Base-by-base conservation (phyloP, 2,888 invertebrate species). In the Phalera bucephala region DNA sequence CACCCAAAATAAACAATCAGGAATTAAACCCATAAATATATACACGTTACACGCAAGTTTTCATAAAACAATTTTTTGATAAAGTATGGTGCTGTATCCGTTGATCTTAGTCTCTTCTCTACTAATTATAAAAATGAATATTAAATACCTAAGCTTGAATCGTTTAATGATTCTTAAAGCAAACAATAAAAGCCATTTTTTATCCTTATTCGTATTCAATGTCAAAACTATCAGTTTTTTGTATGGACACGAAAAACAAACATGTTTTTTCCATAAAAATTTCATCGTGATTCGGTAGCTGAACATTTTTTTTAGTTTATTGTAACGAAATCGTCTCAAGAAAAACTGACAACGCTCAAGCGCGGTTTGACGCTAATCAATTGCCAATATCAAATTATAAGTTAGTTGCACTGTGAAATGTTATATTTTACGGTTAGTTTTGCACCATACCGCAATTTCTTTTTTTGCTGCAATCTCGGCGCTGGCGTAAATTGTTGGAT, bases 311-410 rank as follows among this genome's bases (percentile, higher is more conserved):
- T 63, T 61, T 55, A 61, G 45, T 61, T 62, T 64, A 64, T 64
- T 71, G 72, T 54, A 63, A 61, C 75, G 61, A 78, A 80, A 79
- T 50, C 64, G 64, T 72, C 55, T 64, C 52, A 65, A 66, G 60
- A 70, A 67, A 66, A 74, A 67, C 54, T 64, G 67, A 70, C 64
- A 68, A 61, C 54, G 45, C 39, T 57, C 54, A 65, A 54, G 51
- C 47, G 62, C 49, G 59, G 54, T 60, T 57, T 59, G 59, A 64
- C 59, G 54, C 63, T 68, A 78, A 80, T 74, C 71, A 67, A 77
- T 79, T 80, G 69, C 66, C 64, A 72, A 73, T 69, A 73, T 65
- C 50, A 55, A 72, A 64, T 73, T 72, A 69, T 63, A 53, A 69
- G 50, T 60, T 38, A 42, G 63, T 64, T 66, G 63, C 66, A 61